A percentile compares a stretch with the other conserved stretches of the same genome.
Conservation (phyloP, 92 coral and sea anemone genomes). For the Paragorgia papillata region DNA sequence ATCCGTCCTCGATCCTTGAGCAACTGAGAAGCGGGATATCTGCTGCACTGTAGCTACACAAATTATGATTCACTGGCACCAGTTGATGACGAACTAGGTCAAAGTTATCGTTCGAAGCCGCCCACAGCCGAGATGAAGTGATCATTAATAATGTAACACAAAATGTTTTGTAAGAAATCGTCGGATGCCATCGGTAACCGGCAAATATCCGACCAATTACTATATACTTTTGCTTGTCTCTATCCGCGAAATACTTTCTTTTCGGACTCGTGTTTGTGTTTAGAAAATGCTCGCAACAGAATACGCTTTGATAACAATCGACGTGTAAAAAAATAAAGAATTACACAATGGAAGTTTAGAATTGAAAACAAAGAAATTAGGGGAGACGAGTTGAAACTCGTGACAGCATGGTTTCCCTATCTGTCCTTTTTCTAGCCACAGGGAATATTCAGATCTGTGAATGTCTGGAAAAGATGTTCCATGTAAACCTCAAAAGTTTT, state of each 20-base stretch:
- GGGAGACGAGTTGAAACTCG: neutral
- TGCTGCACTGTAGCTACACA: too few species aligned
- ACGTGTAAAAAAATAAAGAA: neutral
- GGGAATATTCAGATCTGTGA: too few species aligned
- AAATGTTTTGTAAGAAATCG: neutral
- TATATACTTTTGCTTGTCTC: neutral
- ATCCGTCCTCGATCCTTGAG: neutral
- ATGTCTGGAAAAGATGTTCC: too few species aligned
- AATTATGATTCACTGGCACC: too few species aligned
- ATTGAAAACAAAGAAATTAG: constrained; percentile 7
- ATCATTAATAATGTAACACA: constrained; percentile 35
- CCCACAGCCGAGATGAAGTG: constrained; percentile 6
- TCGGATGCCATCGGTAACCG: neutral
- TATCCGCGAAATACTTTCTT: neutral
- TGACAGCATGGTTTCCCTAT: constrained; percentile 9
- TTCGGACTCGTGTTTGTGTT: neutral
- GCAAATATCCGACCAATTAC: neutral
- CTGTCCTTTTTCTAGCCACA: neutral
- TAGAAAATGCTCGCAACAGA: neutral
- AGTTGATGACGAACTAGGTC: neutral
- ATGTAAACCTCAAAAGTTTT: too few species aligned
- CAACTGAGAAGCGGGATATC: too few species aligned
- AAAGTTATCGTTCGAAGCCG: constrained; percentile 13
- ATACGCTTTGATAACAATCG: constrained; percentile 3
- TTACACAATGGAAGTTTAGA: constrained; percentile 24